Evolutionary conservation across 2,888 invertebrate species (phyloP), one percentile per base, ranked within the genome.

Genomic region (Conchocele bisecta): DNA sequence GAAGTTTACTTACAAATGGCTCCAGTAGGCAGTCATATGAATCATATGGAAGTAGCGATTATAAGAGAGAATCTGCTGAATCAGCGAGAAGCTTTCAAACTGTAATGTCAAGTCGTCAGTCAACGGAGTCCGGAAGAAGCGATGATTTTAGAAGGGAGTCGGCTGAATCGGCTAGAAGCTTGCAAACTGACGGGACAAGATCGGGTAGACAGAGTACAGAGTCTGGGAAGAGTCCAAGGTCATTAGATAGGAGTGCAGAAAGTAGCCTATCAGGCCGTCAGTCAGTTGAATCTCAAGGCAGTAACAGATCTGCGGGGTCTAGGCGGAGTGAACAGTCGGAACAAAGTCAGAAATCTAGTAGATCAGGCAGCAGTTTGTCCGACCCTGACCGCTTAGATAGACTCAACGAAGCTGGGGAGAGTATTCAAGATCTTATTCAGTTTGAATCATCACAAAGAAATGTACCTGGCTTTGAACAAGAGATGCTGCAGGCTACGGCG

Each of bases 381-480:
- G 54, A 56, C 5, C 31, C 35, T 41, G 68, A 72, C 28, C 61
- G 70, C 37, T 48, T 77, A 3, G 77, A 77, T 22, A 58, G 54
- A 44, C 56, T 77, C 3, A 67, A 57, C 48, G 56, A 70, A 35
- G 68, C 65, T 35, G 77, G 77, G 20, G 67, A 70, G 31, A 67
- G 64, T 42, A 53, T 77, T n/a, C 69, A 77, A 54, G 77, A 73
- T 56, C 39, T 77, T 24, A 73, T 77, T 17, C 44, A 77, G 54
- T 73, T 73, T 73, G 77, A 77, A 57, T 66, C 73, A 31, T 59
- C 73, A 3, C 77, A 77, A 39, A 77, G 77, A 51, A 31, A 29
- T 33, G 31, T 33, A 6, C 24, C 6, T n/a, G 33, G 35, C 17
- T 22, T 9, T 29, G n/a, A 31, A 2, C 9, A 4, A n/a, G 20